Percentiles rank a stretch among this genome's conserved stretches.
Conservation (phyloP, 53 echinoderm and acorn worm species). For the Mesocentrotus franciscanus region DNA sequence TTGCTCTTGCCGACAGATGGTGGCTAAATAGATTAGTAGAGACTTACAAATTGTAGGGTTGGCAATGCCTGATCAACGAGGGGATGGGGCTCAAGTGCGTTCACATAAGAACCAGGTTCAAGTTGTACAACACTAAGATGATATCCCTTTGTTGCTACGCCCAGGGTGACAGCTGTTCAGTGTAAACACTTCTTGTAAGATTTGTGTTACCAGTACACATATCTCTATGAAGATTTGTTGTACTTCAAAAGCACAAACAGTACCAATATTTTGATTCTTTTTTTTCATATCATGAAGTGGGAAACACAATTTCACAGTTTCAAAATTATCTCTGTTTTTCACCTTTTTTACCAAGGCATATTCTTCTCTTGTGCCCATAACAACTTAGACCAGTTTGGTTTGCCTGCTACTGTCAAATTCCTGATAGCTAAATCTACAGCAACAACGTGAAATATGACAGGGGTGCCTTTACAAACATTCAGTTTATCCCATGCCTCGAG, state of each 20-base stretch:
- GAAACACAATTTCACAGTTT: not conserved
- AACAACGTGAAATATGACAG: too few relatives aligned
- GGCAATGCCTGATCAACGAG: not conserved
- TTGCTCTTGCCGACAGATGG: constrained; percentile 46
- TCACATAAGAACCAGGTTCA: not conserved
- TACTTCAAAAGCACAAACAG: not conserved
- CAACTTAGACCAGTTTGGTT: too few relatives aligned
- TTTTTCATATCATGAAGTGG: not conserved
- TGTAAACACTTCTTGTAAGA: too few relatives aligned
- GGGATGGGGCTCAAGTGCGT: not conserved
- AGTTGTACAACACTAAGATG: not conserved
- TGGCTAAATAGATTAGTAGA: constrained; percentile 46
- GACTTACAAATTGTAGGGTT: constrained; percentile 43
- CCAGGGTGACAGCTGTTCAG: not conserved
- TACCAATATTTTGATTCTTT: not conserved
- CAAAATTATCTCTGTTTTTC: too few relatives aligned
- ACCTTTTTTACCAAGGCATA: too few relatives aligned
- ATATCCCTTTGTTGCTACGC: not conserved
- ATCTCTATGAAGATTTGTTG: not conserved
- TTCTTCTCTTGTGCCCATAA: too few relatives aligned
- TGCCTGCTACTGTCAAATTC: too few relatives aligned
- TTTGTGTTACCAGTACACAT: too few relatives aligned
- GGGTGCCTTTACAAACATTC: too few relatives aligned
- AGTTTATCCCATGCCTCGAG: too few relatives aligned
- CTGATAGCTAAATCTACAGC: too few relatives aligned